Percentiles rank a stretch among this genome's conserved stretches.
phyloP scores from a whole-genome alignment of 2,797 vertebrate species.

The Labeo calbasu region DNA sequence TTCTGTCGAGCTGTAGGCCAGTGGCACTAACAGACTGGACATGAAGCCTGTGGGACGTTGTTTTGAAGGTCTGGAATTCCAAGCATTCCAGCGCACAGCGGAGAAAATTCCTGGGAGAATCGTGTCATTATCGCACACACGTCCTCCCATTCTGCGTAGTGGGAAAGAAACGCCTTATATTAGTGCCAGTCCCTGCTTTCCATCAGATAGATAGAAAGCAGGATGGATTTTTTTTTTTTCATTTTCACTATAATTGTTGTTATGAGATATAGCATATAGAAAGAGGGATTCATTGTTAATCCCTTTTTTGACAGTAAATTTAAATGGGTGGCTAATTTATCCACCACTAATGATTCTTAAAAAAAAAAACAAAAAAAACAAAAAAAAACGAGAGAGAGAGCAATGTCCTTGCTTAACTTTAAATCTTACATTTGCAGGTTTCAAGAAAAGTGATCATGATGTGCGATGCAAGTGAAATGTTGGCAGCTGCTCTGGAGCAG shows the following conservation, averaged over 20 bases:
- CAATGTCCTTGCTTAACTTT: slow-evolving; percentile 19
- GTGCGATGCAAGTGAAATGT: slow-evolving; percentile 97
- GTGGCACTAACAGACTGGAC: slow-evolving; percentile 46
- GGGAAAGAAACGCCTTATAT: slow-evolving; percentile 47
- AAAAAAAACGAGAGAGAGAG: too few species aligned
- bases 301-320: too few species aligned
- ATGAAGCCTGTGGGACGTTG: slow-evolving; percentile 61
- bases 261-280: not conserved
- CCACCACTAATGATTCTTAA: too few species aligned
- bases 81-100: slow-evolving; percentile 60
- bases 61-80: slow-evolving; percentile 71
- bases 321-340: too few species aligned
- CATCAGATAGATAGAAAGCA: not conserved
- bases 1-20: slow-evolving; percentile 39
- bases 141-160: slow-evolving; percentile 41
- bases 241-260: not conserved
- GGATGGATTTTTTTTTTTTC: not conserved
- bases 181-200: not conserved
- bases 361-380: too few species aligned
- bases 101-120: slow-evolving; percentile 68
- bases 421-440: slow-evolving; percentile 65
- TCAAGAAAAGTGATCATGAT: slow-evolving; percentile 81
- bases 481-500: slow-evolving; percentile 96
- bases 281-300: too few species aligned
- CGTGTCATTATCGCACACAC: slow-evolving; percentile 66